phyloP scores from a whole-genome alignment of 2,888 invertebrate species.

The Lochmaea crataegi region DNA sequence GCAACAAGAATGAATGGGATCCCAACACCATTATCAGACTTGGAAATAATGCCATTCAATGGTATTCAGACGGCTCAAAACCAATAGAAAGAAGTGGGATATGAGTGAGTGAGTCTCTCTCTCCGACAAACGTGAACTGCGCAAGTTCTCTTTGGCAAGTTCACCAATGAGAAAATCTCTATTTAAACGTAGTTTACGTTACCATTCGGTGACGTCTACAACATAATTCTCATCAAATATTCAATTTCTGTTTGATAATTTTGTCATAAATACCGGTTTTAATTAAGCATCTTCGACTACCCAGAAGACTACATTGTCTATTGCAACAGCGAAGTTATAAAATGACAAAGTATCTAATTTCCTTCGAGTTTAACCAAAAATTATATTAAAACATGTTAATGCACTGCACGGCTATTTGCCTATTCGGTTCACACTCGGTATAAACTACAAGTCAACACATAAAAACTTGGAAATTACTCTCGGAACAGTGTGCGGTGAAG shows the following conservation, averaged over 20 bases:
- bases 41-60: no score
- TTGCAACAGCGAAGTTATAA: background rate
- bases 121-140: no score
- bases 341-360: slow-evolving; percentile 6
- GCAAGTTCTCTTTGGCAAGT: no score
- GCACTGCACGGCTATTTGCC: background rate
- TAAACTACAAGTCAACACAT: slow-evolving; percentile 54
- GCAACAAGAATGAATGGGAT: no score
- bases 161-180: no score
- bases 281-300: background rate
- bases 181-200: no score
- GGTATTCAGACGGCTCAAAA: no score
- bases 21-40: no score
- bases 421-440: slow-evolving; percentile 40
- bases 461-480: slow-evolving; percentile 55
- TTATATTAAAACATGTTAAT: slow-evolving; percentile 16
- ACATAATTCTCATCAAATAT: background rate
- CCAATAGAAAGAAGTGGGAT: no score
- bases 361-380: background rate
- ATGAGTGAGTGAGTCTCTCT: no score
- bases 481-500: slow-evolving; percentile 25
- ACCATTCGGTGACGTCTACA: no score
- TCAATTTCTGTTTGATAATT: background rate
- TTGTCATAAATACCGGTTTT: background rate
- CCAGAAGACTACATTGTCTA: background rate